Evolutionary conservation across 2,113 vertebrate genomes (phyloP).

Genomic region (Butorides virescens): DNA sequence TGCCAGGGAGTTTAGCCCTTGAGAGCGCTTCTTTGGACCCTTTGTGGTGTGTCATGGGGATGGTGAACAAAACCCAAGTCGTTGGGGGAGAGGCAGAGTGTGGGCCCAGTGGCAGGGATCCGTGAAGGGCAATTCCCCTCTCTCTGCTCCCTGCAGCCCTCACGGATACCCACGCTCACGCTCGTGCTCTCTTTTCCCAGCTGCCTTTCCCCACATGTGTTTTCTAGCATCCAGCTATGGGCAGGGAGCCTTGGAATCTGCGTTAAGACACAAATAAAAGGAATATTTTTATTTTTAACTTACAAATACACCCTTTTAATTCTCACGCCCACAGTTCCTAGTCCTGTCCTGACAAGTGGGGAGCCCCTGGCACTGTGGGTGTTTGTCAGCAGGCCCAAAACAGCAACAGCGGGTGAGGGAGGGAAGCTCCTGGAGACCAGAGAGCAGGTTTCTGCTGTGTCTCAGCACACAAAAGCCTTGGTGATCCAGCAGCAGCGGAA

Average conservation of each 20-base stretch:
- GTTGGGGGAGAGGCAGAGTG: background rate
- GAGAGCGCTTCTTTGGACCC: background rate
- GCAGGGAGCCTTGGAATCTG: background rate
- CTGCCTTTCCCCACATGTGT: background rate
- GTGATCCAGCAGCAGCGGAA: background rate
- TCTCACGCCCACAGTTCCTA: background rate
- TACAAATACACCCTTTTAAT: constrained; percentile 3
- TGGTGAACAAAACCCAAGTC: background rate
- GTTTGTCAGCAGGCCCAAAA: constrained; percentile 24
- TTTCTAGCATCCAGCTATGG: background rate
- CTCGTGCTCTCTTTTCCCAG: background rate
- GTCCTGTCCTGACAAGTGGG: constrained; percentile 44
- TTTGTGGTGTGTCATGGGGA: accelerated
- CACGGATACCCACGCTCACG: accelerated
- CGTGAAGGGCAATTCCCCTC: background rate
- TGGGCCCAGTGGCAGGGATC: background rate
- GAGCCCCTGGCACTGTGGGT: constrained; percentile 24
- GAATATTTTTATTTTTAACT: background rate
- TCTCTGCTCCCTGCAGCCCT: background rate
- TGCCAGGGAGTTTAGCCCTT: background rate
- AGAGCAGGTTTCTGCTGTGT: background rate
- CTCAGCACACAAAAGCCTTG: background rate
- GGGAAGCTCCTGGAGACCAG: background rate
- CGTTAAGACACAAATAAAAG: background rate
- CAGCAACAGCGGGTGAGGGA: background rate